Conservation (phyloP, 1,140 invertebrate genomes). For the Radopholus similis region DNA sequence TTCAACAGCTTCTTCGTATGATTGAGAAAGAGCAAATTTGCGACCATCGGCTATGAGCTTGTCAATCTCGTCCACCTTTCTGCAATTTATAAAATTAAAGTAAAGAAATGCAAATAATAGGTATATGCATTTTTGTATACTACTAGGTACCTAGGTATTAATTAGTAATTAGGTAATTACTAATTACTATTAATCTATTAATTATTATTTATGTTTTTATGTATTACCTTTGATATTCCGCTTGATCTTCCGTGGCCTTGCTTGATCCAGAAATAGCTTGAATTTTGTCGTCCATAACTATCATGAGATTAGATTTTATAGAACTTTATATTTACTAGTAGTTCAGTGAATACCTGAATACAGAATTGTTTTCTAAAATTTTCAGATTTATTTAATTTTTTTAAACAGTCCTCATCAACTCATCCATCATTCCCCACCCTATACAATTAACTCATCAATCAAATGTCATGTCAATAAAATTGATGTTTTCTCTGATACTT, state of each 20-base stretch:
- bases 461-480: too few relatives aligned
- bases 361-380: not conserved
- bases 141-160: too few relatives aligned
- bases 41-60: conserved; percentile 22
- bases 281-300: not conserved
- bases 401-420: not conserved
- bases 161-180: not conserved
- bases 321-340: not conserved
- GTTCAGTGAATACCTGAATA: not conserved
- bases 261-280: not conserved
- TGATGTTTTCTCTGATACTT: too few relatives aligned
- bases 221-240: not conserved
- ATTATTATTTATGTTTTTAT: too few relatives aligned
- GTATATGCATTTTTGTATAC: not conserved
- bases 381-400: not conserved
- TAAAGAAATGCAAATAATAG: not conserved
- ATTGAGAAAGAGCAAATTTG: conserved; percentile 1
- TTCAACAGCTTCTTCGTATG: conserved; percentile 15
- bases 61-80: conserved; percentile 15
- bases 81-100: not conserved
- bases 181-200: too few relatives aligned
- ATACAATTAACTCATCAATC: too few relatives aligned
- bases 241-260: not conserved
- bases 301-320: too few relatives aligned
- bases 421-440: not conserved